These are phyloP conservation scores for Dendrolimus kikuchii DNA, from an alignment of 1,140 invertebrate genomes.

Conservation along the genomic window DNA sequence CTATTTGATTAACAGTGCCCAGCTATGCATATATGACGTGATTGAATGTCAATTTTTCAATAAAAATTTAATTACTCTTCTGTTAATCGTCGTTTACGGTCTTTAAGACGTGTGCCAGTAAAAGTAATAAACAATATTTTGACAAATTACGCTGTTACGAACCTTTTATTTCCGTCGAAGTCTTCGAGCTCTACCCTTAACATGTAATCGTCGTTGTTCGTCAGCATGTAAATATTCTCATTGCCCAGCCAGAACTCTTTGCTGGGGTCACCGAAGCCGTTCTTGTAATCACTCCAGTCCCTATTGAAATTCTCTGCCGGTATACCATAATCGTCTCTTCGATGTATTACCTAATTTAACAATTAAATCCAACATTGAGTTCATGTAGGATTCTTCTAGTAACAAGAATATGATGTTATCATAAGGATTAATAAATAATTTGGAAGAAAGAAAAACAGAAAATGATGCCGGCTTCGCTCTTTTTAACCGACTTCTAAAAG, in stretches of 20 bases:
- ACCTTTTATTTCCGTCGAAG: constrained; percentile 94
- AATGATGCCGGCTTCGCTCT: too few species aligned
- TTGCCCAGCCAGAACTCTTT: constrained; percentile 96
- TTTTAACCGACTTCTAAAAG: too few species aligned
- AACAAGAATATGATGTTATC: neutral
- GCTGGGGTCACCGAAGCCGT: constrained; percentile 93
- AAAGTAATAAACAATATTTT: neutral
- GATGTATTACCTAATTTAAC: constrained; percentile 84
- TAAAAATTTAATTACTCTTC: too few species aligned
- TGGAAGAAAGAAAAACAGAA: too few species aligned
- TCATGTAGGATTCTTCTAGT: neutral
- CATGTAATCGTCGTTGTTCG: constrained; percentile 94
- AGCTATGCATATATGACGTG: too few species aligned
- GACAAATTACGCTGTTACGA: constrained; percentile 11
- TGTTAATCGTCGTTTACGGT: too few species aligned
- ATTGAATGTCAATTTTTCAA: too few species aligned
- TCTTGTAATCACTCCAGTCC: constrained; percentile 96
- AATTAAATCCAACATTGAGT: too few species aligned
- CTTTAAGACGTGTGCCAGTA: neutral
- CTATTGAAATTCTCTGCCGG: constrained; percentile 93
- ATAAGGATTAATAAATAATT: too few species aligned
- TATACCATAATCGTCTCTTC: constrained; percentile 89
- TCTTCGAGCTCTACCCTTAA: constrained; percentile 92
- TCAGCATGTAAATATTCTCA: constrained; percentile 95
- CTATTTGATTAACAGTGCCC: too few species aligned